Percentiles rank a stretch among this genome's conserved stretches.
phyloP scores from a whole-genome alignment of 2,888 invertebrate genomes.

The Eurytoma californica region DNA sequence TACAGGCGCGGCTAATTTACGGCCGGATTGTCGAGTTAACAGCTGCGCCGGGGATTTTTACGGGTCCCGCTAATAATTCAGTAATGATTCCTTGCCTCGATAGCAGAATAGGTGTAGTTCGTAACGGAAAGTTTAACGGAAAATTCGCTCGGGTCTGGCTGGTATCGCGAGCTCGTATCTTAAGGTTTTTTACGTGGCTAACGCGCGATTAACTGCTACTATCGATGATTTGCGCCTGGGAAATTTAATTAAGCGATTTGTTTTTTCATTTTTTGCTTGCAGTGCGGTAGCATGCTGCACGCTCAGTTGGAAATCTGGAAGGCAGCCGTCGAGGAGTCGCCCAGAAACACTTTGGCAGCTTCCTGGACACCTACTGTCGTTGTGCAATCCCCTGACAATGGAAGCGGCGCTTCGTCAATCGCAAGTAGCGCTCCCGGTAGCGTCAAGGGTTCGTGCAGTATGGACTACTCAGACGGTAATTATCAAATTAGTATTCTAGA shows the following conservation, averaged over 20 bases:
- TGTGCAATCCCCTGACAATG: slow-evolving; percentile 65
- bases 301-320: slow-evolving; percentile 95
- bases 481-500: slow-evolving; percentile 31
- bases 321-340: slow-evolving; percentile 81
- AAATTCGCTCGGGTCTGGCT: no score
- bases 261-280: slow-evolving; percentile 59
- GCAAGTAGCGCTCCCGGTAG: slow-evolving; percentile 63
- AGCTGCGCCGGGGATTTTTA: neutral
- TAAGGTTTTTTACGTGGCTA: neutral
- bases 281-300: slow-evolving; percentile 90
- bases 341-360: slow-evolving; percentile 75
- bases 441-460: slow-evolving; percentile 72
- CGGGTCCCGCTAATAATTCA: neutral
- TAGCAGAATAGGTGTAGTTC: neutral
- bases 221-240: neutral
- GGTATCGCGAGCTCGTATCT: no score
- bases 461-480: slow-evolving; percentile 84
- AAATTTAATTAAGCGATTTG: slow-evolving; percentile 13
- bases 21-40: slow-evolving; percentile 32
- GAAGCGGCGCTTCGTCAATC: slow-evolving; percentile 67
- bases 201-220: neutral
- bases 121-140: neutral
- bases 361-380: slow-evolving; percentile 71
- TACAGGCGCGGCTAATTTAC: slow-evolving; percentile 18
- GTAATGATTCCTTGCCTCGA: slow-evolving; percentile 19